Evolutionary conservation across 2,888 invertebrate genomes (phyloP).

Genomic region (Pocota personata): DNA sequence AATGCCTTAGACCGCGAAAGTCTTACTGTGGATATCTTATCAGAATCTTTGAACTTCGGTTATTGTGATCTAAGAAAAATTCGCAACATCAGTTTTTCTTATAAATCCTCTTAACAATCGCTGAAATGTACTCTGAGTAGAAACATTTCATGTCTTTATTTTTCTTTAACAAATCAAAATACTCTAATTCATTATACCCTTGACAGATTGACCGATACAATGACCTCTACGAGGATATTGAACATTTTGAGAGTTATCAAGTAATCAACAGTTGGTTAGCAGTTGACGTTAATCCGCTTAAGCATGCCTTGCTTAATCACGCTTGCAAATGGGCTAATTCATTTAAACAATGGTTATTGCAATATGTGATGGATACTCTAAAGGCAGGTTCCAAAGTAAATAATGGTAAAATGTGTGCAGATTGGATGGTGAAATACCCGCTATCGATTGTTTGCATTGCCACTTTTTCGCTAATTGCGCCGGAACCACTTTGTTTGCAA

Average conservation of each 20-base stretch:
- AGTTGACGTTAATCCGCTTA: constrained; percentile 90
- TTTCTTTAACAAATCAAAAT: background rate
- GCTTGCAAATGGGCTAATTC: constrained; percentile 95
- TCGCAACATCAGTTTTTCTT: no score
- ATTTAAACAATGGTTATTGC: constrained; percentile 92
- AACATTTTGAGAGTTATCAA: constrained; percentile 82
- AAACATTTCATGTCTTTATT: no score
- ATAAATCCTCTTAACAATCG: no score
- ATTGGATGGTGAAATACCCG: constrained; percentile 35
- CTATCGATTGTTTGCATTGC: constrained; percentile 50
- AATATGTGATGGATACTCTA: constrained; percentile 90
- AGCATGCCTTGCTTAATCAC: constrained; percentile 92
- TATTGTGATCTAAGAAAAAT: no score
- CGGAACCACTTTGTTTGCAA: constrained; percentile 44
- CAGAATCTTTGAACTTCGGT: no score
- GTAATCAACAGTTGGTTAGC: constrained; percentile 90
- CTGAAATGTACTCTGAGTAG: no score
- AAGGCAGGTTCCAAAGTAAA: constrained; percentile 75
- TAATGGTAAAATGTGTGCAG: constrained; percentile 23
- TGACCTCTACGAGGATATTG: constrained; percentile 79
- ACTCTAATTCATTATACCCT: constrained; percentile 75
- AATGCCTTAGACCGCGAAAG: no score
- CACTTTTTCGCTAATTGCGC: constrained; percentile 53
- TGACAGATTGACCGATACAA: constrained; percentile 80
- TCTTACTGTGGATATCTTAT: no score